Evolutionary conservation across 2,888 invertebrate species (phyloP), one percentile per base, ranked within the genome.

Genomic region (Orthosia gothica): DNA sequence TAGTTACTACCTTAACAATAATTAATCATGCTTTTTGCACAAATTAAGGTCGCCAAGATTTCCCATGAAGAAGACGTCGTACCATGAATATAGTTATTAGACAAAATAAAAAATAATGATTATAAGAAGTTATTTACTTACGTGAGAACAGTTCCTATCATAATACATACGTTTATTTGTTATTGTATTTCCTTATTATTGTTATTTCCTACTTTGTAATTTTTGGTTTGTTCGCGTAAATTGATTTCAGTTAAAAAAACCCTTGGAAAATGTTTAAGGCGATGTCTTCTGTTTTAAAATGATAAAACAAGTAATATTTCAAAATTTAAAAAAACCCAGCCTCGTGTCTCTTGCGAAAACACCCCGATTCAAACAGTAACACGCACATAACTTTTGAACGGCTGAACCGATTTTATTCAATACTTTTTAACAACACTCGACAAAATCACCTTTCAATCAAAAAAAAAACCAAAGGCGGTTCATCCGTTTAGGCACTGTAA

Each of bases 101-200:
- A 45, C 7, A 4, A 16, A 57, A 71, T 61, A 75, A 85, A 86
- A 85, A 74, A 82, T 1, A 77, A 75, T 76, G 55, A n/a, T 50
- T 72, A 59, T 54, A 62, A 66, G 59, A 66, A 76, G 55, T 70
- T 70, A 79, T 76, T 77, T 76, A 69, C 64, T 74, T 66, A 79
- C 67, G 26, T 77, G 61, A 68, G 69, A 78, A 76, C 59, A 63
- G 47, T 45, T 70, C 3, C 4, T 68, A 73, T 47, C 50, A 54
- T 74, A 71, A 67, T 76, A 74, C 82, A 78, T 66, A 74, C 11
- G 9, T 65, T 32, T 74, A 67, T 80, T 80, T 65, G 52, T 71
- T 75, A 66, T 68, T 79, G 23, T 74, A 67, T 75, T 86, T 78
- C 82, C 84, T 75, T 73, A 69, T 67, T 66, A 67, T 58, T 63